These are phyloP conservation scores for Saccostrea glomerata DNA, from an alignment of 1,140 invertebrate genomes.

Conservation along the genomic window DNA sequence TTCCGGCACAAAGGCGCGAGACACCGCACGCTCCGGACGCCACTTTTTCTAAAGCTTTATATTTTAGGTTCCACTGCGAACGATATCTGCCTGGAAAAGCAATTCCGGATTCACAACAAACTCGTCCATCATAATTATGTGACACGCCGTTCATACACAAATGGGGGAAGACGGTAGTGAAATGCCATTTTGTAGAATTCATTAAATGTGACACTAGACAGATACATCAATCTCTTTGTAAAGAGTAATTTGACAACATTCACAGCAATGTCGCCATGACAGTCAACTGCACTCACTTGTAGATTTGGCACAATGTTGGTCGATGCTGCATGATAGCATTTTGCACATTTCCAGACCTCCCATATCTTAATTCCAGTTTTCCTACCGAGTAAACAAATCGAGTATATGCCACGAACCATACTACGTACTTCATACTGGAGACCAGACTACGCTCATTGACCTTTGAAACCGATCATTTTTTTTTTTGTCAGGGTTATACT, in stretches of 20 bases:
- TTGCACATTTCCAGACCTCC: too few relatives aligned
- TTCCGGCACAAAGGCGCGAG: background rate
- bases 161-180: constrained; percentile 27
- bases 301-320: background rate
- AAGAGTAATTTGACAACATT: constrained; percentile 15
- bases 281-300: background rate
- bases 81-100: constrained; percentile 28
- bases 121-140: constrained; percentile 30
- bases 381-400: background rate
- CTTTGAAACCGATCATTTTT: too few relatives aligned
- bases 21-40: constrained; percentile 2
- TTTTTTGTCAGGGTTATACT: too few relatives aligned
- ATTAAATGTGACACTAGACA: constrained; percentile 34
- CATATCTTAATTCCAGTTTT: background rate
- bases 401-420: background rate
- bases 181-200: constrained; percentile 34
- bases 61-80: constrained; percentile 7
- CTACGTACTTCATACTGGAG: background rate
- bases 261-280: constrained; percentile 14
- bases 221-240: constrained; percentile 3
- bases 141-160: constrained; percentile 35
- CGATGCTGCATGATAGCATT: background rate
- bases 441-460: background rate
- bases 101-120: background rate
- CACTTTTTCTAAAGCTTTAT: constrained; percentile 11